Percentiles rank a stretch among this genome's conserved stretches.
Conservation (phyloP, 2,888 invertebrate genomes). For the Plagodis dolabraria region DNA sequence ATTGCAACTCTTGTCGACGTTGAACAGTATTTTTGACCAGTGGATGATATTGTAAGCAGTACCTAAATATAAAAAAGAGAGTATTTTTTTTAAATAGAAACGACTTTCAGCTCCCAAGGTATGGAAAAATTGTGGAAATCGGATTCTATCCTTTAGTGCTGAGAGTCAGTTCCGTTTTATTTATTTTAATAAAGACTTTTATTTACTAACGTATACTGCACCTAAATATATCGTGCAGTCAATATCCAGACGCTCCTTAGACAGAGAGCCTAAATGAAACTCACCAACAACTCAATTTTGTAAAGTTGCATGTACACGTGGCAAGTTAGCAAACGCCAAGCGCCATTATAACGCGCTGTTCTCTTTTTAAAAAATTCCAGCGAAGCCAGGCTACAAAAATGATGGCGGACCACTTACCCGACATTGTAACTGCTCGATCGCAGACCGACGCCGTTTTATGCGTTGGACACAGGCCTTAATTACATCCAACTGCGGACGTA, state of each 20-base stretch:
- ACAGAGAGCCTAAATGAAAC: slow-evolving; percentile 16
- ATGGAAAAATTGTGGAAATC: too few species aligned
- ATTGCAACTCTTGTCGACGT: too few species aligned
- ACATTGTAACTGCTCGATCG: slow-evolving; percentile 35
- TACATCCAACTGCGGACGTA: slow-evolving; percentile 41
- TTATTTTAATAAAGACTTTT: too few species aligned
- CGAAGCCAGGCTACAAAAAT: slow-evolving; percentile 29
- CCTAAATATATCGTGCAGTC: slow-evolving; percentile 4
- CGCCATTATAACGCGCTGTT: slow-evolving; percentile 26
- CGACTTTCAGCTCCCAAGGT: too few species aligned
- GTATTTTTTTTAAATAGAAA: too few species aligned
- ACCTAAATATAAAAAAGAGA: too few species aligned
- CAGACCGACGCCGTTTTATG: slow-evolving; percentile 32
- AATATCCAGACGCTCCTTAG: slow-evolving; percentile 10
- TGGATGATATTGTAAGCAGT: too few species aligned
- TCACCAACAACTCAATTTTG: slow-evolving; percentile 19
- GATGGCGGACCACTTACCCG: slow-evolving; percentile 32
- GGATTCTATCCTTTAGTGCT: too few species aligned
- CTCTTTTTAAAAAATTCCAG: slow-evolving; percentile 27
- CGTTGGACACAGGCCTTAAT: slow-evolving; percentile 57
- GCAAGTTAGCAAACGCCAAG: slow-evolving; percentile 29
- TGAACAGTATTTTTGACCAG: too few species aligned
- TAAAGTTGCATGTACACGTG: slow-evolving; percentile 21
- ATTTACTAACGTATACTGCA: neutral
- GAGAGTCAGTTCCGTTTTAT: too few species aligned